Evolutionary conservation across 1,140 invertebrate genomes (phyloP).

Genomic region (Druon quercuslanigerum): DNA sequence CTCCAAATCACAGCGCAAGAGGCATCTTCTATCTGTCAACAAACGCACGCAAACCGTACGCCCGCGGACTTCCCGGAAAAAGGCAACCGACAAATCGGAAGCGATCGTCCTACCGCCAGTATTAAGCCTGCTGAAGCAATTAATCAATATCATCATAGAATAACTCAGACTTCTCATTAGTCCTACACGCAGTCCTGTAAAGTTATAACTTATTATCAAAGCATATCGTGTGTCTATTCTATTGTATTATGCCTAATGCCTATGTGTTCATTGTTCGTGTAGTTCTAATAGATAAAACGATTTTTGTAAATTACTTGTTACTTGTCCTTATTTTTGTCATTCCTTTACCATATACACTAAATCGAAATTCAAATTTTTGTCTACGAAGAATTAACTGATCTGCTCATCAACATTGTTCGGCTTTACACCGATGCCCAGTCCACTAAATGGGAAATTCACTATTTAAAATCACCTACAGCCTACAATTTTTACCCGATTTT

Average conservation of each 20-base stretch:
- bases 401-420: too few relatives aligned
- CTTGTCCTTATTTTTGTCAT: background rate
- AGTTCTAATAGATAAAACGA: background rate
- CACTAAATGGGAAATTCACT: fast-evolving
- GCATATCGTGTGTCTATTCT: background rate
- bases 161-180: conserved; percentile 55
- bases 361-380: too few relatives aligned
- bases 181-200: conserved; percentile 44
- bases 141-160: conserved; percentile 74
- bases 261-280: background rate
- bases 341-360: too few relatives aligned
- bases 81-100: conserved; percentile 71
- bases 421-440: too few relatives aligned
- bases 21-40: conserved; percentile 90
- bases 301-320: background rate
- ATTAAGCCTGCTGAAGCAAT: conserved; percentile 72
- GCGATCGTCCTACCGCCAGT: conserved; percentile 74
- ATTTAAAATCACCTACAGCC: too few relatives aligned
- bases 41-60: conserved; percentile 88
- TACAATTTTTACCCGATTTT: too few relatives aligned
- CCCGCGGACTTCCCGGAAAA: conserved; percentile 86
- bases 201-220: conserved; percentile 15
- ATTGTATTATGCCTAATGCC: background rate
- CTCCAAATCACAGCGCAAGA: conserved; percentile 79
- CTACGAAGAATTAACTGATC: too few relatives aligned